Percentiles rank a stretch among this genome's conserved stretches.
Evolutionary conservation across 2,888 invertebrate species (phyloP).

Genomic region (Sepiola atlantica): DNA sequence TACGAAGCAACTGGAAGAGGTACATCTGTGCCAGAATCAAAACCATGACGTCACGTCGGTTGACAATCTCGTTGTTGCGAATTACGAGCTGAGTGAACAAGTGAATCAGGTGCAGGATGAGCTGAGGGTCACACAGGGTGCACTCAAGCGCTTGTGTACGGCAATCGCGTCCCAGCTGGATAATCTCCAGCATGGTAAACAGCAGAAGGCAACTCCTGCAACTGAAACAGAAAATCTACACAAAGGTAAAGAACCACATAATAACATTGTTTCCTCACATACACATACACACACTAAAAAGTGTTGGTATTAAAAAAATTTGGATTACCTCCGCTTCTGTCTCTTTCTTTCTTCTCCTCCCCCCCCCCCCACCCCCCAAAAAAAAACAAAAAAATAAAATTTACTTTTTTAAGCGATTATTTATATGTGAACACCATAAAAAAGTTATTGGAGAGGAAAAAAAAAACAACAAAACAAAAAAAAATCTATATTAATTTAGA

Average conservation of each 20-base stretch:
- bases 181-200: slow-evolving; percentile 45
- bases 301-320: too few relatives aligned
- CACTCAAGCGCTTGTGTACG: slow-evolving; percentile 51
- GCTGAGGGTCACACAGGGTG: slow-evolving; percentile 51
- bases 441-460: too few relatives aligned
- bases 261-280: too few relatives aligned
- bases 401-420: too few relatives aligned
- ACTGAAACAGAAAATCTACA: slow-evolving; percentile 44
- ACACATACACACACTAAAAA: too few relatives aligned
- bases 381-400: too few relatives aligned
- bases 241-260: neutral
- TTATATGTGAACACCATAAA: too few relatives aligned
- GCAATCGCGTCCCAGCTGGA: slow-evolving; percentile 49
- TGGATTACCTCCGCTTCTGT: too few relatives aligned
- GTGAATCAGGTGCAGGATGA: slow-evolving; percentile 53
- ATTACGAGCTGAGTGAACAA: slow-evolving; percentile 53
- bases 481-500: too few relatives aligned
- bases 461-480: too few relatives aligned
- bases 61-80: neutral
- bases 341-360: too few relatives aligned
- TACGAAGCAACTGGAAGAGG: slow-evolving; percentile 6
- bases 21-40: neutral
- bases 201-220: neutral
- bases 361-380: too few relatives aligned
- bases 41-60: neutral